Evolutionary conservation across 2,888 invertebrate genomes (phyloP), one percentile per base, ranked within the genome.

Genomic region (Acholoe squamosa): DNA sequence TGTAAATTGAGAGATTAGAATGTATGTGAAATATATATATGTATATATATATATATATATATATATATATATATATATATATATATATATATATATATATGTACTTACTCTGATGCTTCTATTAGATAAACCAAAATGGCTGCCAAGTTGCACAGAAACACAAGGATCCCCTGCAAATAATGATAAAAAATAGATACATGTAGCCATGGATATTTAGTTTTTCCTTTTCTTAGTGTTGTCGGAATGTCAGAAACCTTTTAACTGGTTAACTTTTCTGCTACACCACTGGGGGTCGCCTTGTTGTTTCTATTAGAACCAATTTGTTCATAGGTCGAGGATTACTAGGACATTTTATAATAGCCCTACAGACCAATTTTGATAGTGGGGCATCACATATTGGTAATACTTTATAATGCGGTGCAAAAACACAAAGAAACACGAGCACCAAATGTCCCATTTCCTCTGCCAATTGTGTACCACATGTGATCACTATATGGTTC

Each of bases 131-230:
- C 54, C 31, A 90, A 51, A 28, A 91, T 77, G 25, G 91, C 77
- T 1, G 89, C 43, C 90, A 92, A 77, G 90, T 92, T 91, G 51
- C 91, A 31, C 10, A 92, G 71, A 89, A 92, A 91, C 14, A 92
- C 76, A 5, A 76, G 19, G 14, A 92, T 34, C 25, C 91, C 76
- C 92, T 92, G 89, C 16, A 89, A 56, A 28, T 33, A 90, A 56
- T 43, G 31, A 90, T n/a, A 28, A 51, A 77, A 89, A 89, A 71
- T n/a, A 61, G 61, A 12, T 61, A 61, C 10, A 43, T 61, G 5
- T 19, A 61, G 61, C 22, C 61, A 7, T 19, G 61, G 19, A 61
- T 12, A n/a, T 14, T 19, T 54, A 19, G 61, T 61, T 19, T 31
- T 3, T 10, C 43, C 43, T 43, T 43, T 43, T 7, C 43, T 7